Evolutionary conservation across 2,797 vertebrate genomes (phyloP), one percentile per base, ranked within the genome.

Genomic region (Esox lucius): DNA sequence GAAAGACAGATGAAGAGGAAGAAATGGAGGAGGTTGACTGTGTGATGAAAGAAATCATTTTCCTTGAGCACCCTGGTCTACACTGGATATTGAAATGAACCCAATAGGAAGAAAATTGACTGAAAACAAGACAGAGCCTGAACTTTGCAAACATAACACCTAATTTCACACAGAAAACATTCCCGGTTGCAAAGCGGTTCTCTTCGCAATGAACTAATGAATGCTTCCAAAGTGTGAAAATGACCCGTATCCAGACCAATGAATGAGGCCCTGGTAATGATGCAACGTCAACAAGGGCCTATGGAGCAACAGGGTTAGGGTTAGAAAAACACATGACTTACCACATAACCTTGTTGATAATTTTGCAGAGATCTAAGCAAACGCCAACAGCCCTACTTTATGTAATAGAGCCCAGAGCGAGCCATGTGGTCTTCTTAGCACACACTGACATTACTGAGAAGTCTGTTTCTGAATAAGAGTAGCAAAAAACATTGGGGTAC

Each of bases 301-400:
- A 64, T 64, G 28, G 24, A 28, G 61, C 5, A 64, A 64, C 13
- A 26, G 12, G 46, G 1, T n/a, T 33, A 33, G 24, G 62, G 19
- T 48, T 59, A 31, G 62, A 68, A 46, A 5, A 35, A 31, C 74
- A 82, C 51, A 71, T 75, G 35, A 17, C 35, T 35, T 53, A 17
- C 76, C 72, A 82, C 71, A 74, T 62, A 75, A 82, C 7, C 51
- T 62, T 68, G 39, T 15, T 59, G 39, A 76, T 70, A 39, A 62
- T 2, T 35, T 26, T 68, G 53, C 39, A 80, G 42, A 42, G 72
- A 17, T 2, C 28, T 62, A 28, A 42, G 53, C 53, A 75, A 53
- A 74, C 35, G 49, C 35, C 35, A 71, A 67, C 73, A 22, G 46
- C 19, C 46, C 19, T 68, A 15, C 17, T 39, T 51, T 69, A 74